These are phyloP conservation scores for Aratinga solstitialis DNA, from an alignment of 2,797 vertebrate species.

Conservation along the genomic window DNA sequence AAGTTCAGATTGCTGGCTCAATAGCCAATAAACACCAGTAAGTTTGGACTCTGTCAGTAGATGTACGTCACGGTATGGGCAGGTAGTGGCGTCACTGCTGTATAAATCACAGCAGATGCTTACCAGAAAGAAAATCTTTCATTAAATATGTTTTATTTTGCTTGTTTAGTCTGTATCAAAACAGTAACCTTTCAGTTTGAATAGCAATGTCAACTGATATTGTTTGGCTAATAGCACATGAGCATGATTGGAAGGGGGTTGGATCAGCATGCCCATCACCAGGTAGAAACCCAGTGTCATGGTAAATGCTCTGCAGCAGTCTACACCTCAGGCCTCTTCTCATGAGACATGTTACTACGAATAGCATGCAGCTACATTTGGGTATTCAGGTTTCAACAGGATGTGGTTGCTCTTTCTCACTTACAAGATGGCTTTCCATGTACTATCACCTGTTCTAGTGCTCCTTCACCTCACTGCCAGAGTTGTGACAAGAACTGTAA, in stretches of 20 bases:
- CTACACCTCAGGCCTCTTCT: not conserved
- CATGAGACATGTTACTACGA: not conserved
- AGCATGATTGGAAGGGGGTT: not conserved
- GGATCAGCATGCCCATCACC: not conserved
- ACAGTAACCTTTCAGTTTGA: not conserved
- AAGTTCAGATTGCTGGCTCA: not conserved
- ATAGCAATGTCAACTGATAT: not conserved
- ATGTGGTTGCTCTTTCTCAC: not conserved
- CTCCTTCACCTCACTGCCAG: not conserved
- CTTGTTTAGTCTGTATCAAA: not conserved
- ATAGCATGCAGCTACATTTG: not conserved
- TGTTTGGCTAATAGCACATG: not conserved
- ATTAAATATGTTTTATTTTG: not conserved
- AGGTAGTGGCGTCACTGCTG: not conserved
- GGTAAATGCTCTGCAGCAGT: not conserved
- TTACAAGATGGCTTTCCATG: slow-evolving; percentile 1
- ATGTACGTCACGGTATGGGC: not conserved
- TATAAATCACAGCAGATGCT: not conserved
- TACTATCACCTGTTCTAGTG: slow-evolving; percentile 1
- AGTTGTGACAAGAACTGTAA: not conserved
- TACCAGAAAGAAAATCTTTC: not conserved
- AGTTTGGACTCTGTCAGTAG: not conserved
- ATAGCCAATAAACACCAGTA: not conserved
- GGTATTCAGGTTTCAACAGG: not conserved
- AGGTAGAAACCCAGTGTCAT: not conserved